A percentile compares a stretch with the other conserved stretches of the same genome.
Conservation (phyloP, 2,113 vertebrate genomes). For the Rhinolophus sinicus region DNA sequence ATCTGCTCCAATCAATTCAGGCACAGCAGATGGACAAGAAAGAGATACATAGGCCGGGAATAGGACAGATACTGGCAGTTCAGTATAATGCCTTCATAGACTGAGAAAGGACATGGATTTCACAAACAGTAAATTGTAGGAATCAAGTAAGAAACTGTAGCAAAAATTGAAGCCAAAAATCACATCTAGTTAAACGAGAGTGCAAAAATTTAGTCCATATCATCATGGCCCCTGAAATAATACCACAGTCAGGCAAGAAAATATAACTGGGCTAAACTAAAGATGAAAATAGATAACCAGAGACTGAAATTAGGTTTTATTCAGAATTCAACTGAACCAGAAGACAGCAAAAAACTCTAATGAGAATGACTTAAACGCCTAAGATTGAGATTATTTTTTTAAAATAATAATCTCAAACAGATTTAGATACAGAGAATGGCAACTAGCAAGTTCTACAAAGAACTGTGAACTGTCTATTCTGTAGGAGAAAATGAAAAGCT, state of each 20-base stretch:
- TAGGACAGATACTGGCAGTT: not conserved
- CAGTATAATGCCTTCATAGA: not conserved
- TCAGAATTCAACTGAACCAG: not conserved
- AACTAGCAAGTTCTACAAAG: not conserved
- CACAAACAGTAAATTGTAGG: not conserved
- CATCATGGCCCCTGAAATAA: not conserved
- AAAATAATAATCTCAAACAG: not conserved
- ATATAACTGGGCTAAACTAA: not conserved
- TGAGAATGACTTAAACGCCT: not conserved
- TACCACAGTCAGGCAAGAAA: not conserved
- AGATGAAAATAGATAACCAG: not conserved
- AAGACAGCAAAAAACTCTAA: not conserved
- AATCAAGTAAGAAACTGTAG: not conserved
- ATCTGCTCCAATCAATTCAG: not conserved
- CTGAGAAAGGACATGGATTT: not conserved
- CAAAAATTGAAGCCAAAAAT: constrained; percentile 29
- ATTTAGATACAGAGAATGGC: not conserved
- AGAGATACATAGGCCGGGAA: not conserved
- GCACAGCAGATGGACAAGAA: not conserved
- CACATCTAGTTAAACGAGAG: not conserved
- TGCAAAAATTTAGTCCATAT: not conserved
- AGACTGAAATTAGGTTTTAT: not conserved
- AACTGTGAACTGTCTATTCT: not conserved
- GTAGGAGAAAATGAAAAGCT: not conserved
- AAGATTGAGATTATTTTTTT: not conserved